phyloP scores from a whole-genome alignment of 2,888 invertebrate genomes.

The Sericinus montela region DNA sequence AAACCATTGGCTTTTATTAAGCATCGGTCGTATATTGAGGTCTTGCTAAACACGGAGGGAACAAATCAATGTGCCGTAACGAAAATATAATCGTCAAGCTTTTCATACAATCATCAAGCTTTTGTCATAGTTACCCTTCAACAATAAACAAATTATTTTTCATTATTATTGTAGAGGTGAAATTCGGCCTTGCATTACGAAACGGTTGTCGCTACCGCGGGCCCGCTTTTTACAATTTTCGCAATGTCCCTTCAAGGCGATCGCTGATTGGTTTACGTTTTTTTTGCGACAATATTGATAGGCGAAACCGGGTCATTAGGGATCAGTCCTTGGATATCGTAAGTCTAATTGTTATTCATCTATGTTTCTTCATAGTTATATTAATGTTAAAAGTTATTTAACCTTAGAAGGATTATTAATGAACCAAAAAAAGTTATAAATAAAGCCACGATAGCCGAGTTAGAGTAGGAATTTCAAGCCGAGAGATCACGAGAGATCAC shows the following conservation, averaged over 20 bases:
- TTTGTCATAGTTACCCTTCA: conserved; percentile 7
- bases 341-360: not conserved
- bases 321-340: conserved; percentile 12
- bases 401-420: too few relatives aligned
- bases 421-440: too few relatives aligned
- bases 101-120: not conserved
- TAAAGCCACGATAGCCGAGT: too few relatives aligned
- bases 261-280: conserved; percentile 38
- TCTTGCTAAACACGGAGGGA: not conserved
- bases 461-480: too few relatives aligned
- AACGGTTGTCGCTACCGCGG: conserved; percentile 31
- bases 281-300: conserved; percentile 41
- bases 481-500: too few relatives aligned
- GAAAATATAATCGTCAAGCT: not conserved
- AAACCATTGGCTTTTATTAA: too few relatives aligned
- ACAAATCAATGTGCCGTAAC: conserved; percentile 1
- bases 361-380: too few relatives aligned
- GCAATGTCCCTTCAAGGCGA: conserved; percentile 63
- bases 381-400: too few relatives aligned
- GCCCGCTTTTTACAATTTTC: conserved; percentile 56
- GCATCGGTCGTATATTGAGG: too few relatives aligned
- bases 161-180: conserved; percentile 40
- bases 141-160: conserved; percentile 32
- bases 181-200: conserved; percentile 55
- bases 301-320: conserved; percentile 34